Evolutionary conservation across 2,797 vertebrate genomes (phyloP).

Genomic region (Poeciliopsis paucimaculata): DNA sequence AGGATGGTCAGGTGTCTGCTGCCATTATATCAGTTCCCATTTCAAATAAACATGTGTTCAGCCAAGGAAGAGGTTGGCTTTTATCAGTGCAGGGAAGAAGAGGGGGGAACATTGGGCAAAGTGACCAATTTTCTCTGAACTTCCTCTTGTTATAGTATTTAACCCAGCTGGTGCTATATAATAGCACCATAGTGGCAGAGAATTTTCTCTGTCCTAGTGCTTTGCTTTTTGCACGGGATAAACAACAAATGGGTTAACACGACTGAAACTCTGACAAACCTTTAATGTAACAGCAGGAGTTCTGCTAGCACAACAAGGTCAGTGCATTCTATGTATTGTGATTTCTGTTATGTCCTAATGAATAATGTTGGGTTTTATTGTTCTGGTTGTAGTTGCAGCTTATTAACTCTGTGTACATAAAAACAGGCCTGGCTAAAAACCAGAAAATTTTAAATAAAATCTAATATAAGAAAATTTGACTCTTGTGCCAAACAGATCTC

Average conservation of each 20-base stretch:
- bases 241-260: constrained; percentile 34
- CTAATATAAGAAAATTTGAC: constrained; percentile 40
- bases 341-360: constrained; percentile 26
- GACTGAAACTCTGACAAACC: not conserved
- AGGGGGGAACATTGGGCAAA: constrained; percentile 14
- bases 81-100: constrained; percentile 39
- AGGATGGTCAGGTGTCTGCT: constrained; percentile 56
- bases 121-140: constrained; percentile 24
- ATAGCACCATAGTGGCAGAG: constrained; percentile 22
- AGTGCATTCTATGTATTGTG: constrained; percentile 31
- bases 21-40: constrained; percentile 45
- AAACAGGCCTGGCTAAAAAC: constrained; percentile 31
- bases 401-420: constrained; percentile 25
- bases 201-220: constrained; percentile 24
- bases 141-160: constrained; percentile 22
- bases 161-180: constrained; percentile 24
- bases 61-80: constrained; percentile 43
- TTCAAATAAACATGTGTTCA: constrained; percentile 58
- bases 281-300: constrained; percentile 36
- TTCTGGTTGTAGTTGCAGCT: constrained; percentile 38
- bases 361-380: constrained; percentile 37
- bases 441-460: constrained; percentile 37
- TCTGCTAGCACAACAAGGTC: constrained; percentile 29
- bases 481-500: constrained; percentile 25
- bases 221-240: constrained; percentile 24